Evolutionary conservation across 1,140 invertebrate species (phyloP).

Genomic region (Calephelis nemesis): DNA sequence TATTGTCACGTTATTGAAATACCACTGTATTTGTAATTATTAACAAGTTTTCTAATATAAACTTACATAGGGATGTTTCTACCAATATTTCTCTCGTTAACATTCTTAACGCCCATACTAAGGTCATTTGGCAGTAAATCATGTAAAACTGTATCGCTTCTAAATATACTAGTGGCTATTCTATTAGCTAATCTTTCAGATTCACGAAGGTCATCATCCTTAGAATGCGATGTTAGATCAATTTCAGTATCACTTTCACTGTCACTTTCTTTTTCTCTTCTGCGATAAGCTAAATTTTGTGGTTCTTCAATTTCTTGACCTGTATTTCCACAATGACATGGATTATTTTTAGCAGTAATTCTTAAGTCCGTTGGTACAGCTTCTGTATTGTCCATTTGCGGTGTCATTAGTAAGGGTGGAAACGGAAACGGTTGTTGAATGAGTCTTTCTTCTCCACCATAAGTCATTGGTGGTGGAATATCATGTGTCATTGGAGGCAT

Average conservation of each 20-base stretch:
- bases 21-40: background rate
- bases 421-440: conserved; percentile 62
- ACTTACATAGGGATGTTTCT: conserved; percentile 55
- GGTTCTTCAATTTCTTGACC: conserved; percentile 54
- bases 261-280: conserved; percentile 56
- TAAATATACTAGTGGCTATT: conserved; percentile 69
- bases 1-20: no score
- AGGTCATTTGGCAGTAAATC: conserved; percentile 76
- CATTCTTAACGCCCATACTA: conserved; percentile 60
- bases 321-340: conserved; percentile 53
- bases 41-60: conserved; percentile 20
- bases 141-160: conserved; percentile 66
- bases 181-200: conserved; percentile 66
- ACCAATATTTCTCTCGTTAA: conserved; percentile 45
- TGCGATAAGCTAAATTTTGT: conserved; percentile 58
- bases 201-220: conserved; percentile 72
- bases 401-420: conserved; percentile 55
- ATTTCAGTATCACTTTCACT: conserved; percentile 76
- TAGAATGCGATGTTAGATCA: conserved; percentile 75
- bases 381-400: conserved; percentile 49
- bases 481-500: conserved; percentile 43
- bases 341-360: conserved; percentile 49
- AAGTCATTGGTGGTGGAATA: conserved; percentile 50
- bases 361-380: conserved; percentile 68
- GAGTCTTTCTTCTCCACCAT: conserved; percentile 50